A percentile compares a stretch with the other conserved stretches of the same genome.
Conservation (phyloP, 2,113 vertebrate species). For the Holacanthus passer region DNA sequence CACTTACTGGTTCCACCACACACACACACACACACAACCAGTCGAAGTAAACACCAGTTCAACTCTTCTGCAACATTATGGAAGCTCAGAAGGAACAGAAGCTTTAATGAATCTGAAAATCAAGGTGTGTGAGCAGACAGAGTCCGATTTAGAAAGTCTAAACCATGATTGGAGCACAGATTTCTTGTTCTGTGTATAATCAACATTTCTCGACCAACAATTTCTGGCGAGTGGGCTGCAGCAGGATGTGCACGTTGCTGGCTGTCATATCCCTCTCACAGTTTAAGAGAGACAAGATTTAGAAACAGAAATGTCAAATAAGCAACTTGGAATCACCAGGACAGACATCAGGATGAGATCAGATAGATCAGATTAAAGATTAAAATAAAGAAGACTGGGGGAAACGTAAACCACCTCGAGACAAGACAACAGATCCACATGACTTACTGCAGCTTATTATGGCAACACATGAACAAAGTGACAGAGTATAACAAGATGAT, state of each 20-base stretch:
- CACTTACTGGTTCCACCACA: conserved; percentile 2
- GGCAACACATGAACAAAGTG: neutral
- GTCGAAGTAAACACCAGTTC: conserved; percentile 10
- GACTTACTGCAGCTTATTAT: neutral
- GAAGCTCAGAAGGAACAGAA: neutral
- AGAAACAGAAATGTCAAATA: neutral
- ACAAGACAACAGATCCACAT: neutral
- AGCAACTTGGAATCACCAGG: neutral
- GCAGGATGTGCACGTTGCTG: neutral
- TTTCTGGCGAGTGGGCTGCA: neutral
- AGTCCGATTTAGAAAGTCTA: neutral
- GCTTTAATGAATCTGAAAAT: neutral
- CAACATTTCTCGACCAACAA: neutral
- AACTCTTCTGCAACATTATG: neutral
- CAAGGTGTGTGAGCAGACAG: neutral
- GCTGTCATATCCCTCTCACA: neutral
- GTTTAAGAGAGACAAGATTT: neutral
- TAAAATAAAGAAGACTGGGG: neutral
- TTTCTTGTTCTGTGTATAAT: neutral
- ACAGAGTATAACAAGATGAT: neutral
- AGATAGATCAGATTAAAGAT: too few relatives aligned
- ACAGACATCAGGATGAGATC: too few relatives aligned
- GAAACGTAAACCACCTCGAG: neutral
- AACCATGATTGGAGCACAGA: neutral
- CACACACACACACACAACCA: neutral